Conservation (phyloP, 2,888 invertebrate species). For the Macrosoma leucophasiata region DNA sequence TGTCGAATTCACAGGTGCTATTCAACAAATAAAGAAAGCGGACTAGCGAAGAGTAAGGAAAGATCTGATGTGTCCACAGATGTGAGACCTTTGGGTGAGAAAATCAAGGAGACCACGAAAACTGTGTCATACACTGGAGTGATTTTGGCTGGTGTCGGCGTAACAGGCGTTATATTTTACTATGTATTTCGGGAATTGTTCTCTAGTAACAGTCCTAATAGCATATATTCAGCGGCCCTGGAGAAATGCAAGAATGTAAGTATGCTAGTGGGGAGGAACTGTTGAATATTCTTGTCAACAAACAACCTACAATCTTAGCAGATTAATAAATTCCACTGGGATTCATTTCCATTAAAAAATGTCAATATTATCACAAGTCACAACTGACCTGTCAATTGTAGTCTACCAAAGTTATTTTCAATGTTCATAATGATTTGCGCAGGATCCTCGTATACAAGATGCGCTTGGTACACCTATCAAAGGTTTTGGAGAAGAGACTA, state of each 20-base stretch:
- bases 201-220: constrained; percentile 90
- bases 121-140: constrained; percentile 90
- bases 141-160: constrained; percentile 85
- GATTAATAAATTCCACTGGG: too few species aligned
- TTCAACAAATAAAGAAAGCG: constrained; percentile 45
- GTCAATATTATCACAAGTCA: too few species aligned
- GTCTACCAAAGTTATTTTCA: too few species aligned
- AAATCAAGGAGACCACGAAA: constrained; percentile 93
- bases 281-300: too few species aligned
- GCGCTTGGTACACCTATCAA: constrained; percentile 93
- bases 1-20: constrained; percentile 38
- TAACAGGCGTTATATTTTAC: constrained; percentile 89
- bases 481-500: constrained; percentile 90
- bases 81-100: constrained; percentile 81
- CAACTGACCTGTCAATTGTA: too few species aligned
- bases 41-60: constrained; percentile 53
- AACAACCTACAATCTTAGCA: too few species aligned
- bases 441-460: constrained; percentile 85
- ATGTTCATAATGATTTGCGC: constrained; percentile 19
- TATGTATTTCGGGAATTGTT: constrained; percentile 90
- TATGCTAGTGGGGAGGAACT: too few species aligned
- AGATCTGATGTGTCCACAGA: constrained; percentile 66
- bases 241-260: constrained; percentile 81
- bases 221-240: constrained; percentile 86
- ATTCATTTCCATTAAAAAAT: too few species aligned